These are phyloP conservation scores for Dinocampus coccinellae DNA, from an alignment of 2,888 invertebrate genomes.

Conservation along the genomic window DNA sequence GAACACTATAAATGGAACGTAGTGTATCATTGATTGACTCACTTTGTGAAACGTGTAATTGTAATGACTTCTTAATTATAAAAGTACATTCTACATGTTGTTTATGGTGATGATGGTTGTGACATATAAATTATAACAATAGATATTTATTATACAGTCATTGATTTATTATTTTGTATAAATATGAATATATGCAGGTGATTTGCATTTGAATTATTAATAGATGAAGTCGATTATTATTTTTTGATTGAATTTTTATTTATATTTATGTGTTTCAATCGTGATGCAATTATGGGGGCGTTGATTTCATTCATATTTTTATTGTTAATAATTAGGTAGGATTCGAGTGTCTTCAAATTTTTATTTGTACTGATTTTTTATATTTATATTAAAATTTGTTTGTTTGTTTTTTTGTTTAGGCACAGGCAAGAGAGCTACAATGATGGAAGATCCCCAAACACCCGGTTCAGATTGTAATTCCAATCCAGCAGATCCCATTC, in stretches of 20 bases:
- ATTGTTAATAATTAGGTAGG: neutral
- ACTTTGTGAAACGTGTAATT: too few species aligned
- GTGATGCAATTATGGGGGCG: too few species aligned
- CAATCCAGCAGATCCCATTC: conserved; percentile 72
- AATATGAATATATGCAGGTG: neutral
- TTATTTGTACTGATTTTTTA: neutral
- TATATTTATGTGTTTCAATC: too few species aligned
- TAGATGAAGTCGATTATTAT: neutral
- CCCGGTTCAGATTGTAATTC: conserved; percentile 75
- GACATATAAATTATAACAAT: neutral
- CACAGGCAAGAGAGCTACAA: conserved; percentile 57
- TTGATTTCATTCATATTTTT: too few species aligned
- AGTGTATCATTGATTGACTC: too few species aligned
- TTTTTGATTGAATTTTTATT: neutral
- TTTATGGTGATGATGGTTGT: neutral
- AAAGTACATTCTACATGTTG: too few species aligned
- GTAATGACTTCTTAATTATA: too few species aligned
- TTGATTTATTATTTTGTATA: neutral
- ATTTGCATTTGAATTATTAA: neutral
- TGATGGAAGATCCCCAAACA: conserved; percentile 68
- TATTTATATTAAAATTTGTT: neutral
- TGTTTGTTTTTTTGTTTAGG: too few species aligned
- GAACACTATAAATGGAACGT: too few species aligned
- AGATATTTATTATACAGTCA: neutral
- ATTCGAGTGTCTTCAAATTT: neutral